These are phyloP conservation scores for Phalera bucephala DNA, from an alignment of 2,888 invertebrate species.

Conservation along the genomic window DNA sequence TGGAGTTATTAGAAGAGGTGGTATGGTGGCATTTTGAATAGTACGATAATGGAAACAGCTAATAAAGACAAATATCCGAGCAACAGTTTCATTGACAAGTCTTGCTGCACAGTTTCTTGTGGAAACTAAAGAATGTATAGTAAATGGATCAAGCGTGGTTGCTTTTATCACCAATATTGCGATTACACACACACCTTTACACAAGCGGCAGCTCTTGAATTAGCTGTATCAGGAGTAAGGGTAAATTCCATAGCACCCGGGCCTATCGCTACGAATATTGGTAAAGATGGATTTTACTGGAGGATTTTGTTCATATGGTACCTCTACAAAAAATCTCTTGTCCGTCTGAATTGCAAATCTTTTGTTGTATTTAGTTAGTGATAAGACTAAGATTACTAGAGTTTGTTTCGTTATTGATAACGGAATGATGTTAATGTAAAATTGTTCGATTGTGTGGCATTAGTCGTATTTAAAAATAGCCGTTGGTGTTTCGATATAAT, in stretches of 20 bases:
- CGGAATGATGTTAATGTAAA: neutral
- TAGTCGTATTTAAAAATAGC: too few species aligned
- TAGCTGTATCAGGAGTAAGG: neutral
- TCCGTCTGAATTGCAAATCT: neutral
- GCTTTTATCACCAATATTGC: neutral
- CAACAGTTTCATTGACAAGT: neutral
- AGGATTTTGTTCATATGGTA: neutral
- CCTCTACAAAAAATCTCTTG: neutral
- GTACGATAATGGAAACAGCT: neutral
- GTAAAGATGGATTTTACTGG: neutral
- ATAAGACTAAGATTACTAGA: neutral
- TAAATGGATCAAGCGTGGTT: neutral
- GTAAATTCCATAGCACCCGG: neutral
- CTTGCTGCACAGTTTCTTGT: neutral
- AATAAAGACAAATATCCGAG: neutral
- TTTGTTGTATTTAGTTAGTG: neutral
- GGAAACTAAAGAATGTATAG: neutral
- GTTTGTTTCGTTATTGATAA: neutral
- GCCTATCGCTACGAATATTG: neutral
- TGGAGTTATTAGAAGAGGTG: neutral
- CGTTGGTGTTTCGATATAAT: too few species aligned
- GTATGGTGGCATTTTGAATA: too few species aligned
- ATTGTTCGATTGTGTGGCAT: too few species aligned
- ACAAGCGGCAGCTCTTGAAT: neutral
- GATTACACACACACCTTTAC: neutral